These are phyloP conservation scores for Zaprionus ornatus DNA, from an alignment of 1,140 invertebrate genomes.

Conservation along the genomic window DNA sequence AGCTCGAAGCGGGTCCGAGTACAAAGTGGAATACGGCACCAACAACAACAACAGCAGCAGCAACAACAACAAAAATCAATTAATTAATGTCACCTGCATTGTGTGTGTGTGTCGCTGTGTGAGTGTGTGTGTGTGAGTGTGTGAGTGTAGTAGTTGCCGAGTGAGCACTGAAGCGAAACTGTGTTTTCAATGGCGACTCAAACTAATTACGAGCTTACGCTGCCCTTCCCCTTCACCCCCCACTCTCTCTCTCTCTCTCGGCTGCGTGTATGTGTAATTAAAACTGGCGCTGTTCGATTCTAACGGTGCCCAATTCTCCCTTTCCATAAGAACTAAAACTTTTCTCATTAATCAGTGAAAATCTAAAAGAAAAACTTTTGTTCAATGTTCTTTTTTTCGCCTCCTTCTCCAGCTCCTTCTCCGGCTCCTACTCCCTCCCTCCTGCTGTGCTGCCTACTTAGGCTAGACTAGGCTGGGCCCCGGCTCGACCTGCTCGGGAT, in stretches of 20 bases:
- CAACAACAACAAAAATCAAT: slow-evolving; percentile 78
- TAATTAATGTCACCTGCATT: slow-evolving; percentile 79
- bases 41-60: slow-evolving; percentile 25
- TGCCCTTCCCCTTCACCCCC: background rate
- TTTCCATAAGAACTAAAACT: slow-evolving; percentile 68
- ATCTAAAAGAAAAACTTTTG: slow-evolving; percentile 83
- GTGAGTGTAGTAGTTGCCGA: slow-evolving; percentile 2
- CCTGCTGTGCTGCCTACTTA: slow-evolving; percentile 48
- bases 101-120: slow-evolving; percentile 11
- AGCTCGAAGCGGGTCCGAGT: background rate
- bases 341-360: slow-evolving; percentile 83
- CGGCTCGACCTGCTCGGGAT: slow-evolving; percentile 1
- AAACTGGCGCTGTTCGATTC: slow-evolving; percentile 70
- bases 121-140: slow-evolving; percentile 6
- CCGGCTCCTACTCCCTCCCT: slow-evolving; percentile 2
- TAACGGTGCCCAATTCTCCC: slow-evolving; percentile 43
- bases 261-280: slow-evolving; percentile 71
- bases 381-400: slow-evolving; percentile 45
- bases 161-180: slow-evolving; percentile 55
- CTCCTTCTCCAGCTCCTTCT: no score
- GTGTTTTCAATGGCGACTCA: slow-evolving; percentile 65
- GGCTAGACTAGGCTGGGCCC: slow-evolving; percentile 20
- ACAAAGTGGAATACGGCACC: background rate
- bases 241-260: background rate
- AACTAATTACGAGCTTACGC: slow-evolving; percentile 63